Evolutionary conservation across 2,888 invertebrate species (phyloP).

Genomic region (Apamea crenata): DNA sequence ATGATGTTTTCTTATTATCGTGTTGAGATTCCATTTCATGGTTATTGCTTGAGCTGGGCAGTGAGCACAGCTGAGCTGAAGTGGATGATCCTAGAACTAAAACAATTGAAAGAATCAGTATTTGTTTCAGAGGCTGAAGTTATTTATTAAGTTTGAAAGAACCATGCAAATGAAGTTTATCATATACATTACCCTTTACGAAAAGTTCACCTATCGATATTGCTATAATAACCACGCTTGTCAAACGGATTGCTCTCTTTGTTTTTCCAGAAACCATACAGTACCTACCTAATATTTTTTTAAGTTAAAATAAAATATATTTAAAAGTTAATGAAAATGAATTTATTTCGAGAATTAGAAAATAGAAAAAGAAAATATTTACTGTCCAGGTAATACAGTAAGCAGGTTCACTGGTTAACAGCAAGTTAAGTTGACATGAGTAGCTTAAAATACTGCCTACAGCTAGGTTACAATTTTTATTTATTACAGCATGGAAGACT

Average conservation of each 20-base stretch:
- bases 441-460: too few species aligned
- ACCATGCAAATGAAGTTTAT: too few species aligned
- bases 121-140: too few species aligned
- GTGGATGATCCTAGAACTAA: constrained; percentile 7
- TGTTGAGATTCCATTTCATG: not conserved
- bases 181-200: too few species aligned
- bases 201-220: not conserved
- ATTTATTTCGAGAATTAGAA: not conserved
- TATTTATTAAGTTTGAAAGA: not conserved
- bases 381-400: too few species aligned
- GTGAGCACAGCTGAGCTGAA: not conserved
- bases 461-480: too few species aligned
- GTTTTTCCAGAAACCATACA: not conserved
- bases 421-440: too few species aligned
- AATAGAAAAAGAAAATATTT: too few species aligned
- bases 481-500: too few species aligned
- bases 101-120: not conserved
- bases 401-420: too few species aligned
- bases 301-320: not conserved
- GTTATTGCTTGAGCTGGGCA: not conserved
- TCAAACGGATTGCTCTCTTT: not conserved
- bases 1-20: not conserved
- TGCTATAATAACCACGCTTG: not conserved
- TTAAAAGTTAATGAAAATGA: not conserved
- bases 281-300: too few species aligned